Conservation (phyloP, 37 sponge, comb jelly and placozoan genomes). For the Amphimedon queenslandica region DNA sequence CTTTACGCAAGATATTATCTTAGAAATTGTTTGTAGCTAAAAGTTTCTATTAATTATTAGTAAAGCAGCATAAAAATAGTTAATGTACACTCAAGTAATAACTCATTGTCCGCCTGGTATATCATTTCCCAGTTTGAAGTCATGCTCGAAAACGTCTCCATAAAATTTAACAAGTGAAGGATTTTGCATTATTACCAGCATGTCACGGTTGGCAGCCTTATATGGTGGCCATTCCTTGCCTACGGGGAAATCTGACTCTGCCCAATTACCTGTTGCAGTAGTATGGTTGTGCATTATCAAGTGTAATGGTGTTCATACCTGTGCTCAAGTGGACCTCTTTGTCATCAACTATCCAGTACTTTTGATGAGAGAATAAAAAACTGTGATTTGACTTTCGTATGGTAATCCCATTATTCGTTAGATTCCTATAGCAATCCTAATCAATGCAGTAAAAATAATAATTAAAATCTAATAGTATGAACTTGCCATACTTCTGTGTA, state of each 20-base stretch:
- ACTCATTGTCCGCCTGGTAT: too few relatives aligned
- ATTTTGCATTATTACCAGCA: conserved; percentile 50
- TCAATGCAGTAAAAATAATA: neutral
- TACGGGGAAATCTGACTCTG: conserved; percentile 71
- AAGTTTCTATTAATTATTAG: too few relatives aligned
- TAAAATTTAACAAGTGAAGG: conserved; percentile 37
- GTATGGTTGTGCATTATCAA: too few relatives aligned
- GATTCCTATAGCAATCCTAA: conserved; percentile 63
- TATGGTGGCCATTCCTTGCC: conserved; percentile 14
- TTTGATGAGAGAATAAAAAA: conserved; percentile 70
- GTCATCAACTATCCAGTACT: conserved; percentile 82
- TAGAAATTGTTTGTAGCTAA: too few relatives aligned
- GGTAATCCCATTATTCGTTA: conserved; percentile 47
- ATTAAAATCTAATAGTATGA: too few relatives aligned
- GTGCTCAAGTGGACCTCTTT: conserved; percentile 74
- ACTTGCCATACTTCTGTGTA: too few relatives aligned
- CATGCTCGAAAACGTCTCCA: conserved; percentile 43
- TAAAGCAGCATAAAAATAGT: too few relatives aligned
- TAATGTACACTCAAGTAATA: too few relatives aligned
- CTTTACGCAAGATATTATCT: too few relatives aligned
- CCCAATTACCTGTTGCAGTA: conserved; percentile 82
- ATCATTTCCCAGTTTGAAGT: conserved; percentile 52
- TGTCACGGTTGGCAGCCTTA: conserved; percentile 61
- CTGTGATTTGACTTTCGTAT: conserved; percentile 38
- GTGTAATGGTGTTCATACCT: conserved; percentile 50